These are phyloP conservation scores for Jaculus jaculus DNA, from an alignment of 2,113 vertebrate genomes.

Conservation along the genomic window DNA sequence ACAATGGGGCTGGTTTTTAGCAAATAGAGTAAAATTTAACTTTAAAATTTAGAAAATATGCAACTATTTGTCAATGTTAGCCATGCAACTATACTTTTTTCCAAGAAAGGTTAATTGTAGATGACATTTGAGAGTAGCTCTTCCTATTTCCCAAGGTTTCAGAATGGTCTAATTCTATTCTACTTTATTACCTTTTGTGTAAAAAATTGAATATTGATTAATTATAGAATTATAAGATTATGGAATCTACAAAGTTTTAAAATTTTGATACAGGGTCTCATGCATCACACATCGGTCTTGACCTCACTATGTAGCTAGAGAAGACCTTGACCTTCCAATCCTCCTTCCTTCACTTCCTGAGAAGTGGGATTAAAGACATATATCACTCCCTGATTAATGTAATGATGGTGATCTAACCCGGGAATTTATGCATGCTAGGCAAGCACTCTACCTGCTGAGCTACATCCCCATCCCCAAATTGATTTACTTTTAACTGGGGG, in stretches of 20 bases:
- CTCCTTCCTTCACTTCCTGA: too few relatives aligned
- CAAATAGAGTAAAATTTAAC: conserved; percentile 5
- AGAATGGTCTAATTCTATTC: conserved; percentile 41
- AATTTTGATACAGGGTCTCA: too few relatives aligned
- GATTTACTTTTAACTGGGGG: background rate
- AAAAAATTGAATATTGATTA: background rate
- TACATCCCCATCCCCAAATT: too few relatives aligned
- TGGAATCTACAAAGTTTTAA: background rate
- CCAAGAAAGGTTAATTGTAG: background rate
- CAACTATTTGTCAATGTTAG: background rate
- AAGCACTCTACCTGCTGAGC: too few relatives aligned
- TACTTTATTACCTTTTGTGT: background rate
- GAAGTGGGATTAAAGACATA: too few relatives aligned
- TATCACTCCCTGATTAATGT: too few relatives aligned
- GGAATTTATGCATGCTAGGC: too few relatives aligned
- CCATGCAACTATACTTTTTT: background rate
- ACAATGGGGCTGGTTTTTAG: background rate
- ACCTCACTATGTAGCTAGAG: too few relatives aligned
- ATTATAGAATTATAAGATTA: conserved; percentile 13
- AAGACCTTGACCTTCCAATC: too few relatives aligned
- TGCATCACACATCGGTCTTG: too few relatives aligned
- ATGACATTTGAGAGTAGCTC: background rate
- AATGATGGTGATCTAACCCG: too few relatives aligned
- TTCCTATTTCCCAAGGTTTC: conserved; percentile 6
- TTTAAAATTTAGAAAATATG: conserved; percentile 29